Conservation (phyloP, 2,113 vertebrate species). For the Zingel zingel region DNA sequence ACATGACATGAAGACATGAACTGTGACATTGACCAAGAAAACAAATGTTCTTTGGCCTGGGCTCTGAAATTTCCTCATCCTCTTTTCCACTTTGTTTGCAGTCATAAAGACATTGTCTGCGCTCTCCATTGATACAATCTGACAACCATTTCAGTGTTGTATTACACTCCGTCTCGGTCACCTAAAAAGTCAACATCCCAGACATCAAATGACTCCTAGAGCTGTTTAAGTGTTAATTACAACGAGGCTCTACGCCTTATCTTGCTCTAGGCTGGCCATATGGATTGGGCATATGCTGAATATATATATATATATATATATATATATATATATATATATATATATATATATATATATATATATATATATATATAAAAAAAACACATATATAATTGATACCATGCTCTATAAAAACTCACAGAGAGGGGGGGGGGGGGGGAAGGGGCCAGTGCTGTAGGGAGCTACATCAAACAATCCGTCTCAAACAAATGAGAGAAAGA, state of each 20-base stretch:
- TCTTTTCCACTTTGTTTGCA: constrained; percentile 1
- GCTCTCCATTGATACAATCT: constrained; percentile 9
- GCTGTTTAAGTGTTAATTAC: constrained; percentile 75
- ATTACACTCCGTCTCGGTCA: constrained; percentile 43
- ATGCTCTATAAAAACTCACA: constrained; percentile 75
- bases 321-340: constrained; percentile 77
- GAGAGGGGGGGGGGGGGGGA: constrained; percentile 32
- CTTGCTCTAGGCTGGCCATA: constrained; percentile 76
- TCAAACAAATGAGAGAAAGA: constrained; percentile 47
- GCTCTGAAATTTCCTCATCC: background rate
- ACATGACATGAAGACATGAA: background rate
- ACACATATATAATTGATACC: constrained; percentile 82
- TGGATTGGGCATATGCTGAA: constrained; percentile 79
- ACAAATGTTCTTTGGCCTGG: background rate
- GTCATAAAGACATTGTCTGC: background rate
- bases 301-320: constrained; percentile 77
- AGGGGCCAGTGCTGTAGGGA: constrained; percentile 71
- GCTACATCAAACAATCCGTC: constrained; percentile 73
- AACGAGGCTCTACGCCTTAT: constrained; percentile 39
- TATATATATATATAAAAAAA: constrained; percentile 72
- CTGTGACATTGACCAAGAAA: background rate
- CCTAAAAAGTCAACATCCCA: constrained; percentile 38
- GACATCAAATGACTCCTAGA: constrained; percentile 52
- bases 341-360: constrained; percentile 75
- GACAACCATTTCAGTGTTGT: constrained; percentile 19